A percentile compares a stretch with the other conserved stretches of the same genome.
Conservation (phyloP, 2,888 invertebrate genomes). For the Lochmaea crataegi region DNA sequence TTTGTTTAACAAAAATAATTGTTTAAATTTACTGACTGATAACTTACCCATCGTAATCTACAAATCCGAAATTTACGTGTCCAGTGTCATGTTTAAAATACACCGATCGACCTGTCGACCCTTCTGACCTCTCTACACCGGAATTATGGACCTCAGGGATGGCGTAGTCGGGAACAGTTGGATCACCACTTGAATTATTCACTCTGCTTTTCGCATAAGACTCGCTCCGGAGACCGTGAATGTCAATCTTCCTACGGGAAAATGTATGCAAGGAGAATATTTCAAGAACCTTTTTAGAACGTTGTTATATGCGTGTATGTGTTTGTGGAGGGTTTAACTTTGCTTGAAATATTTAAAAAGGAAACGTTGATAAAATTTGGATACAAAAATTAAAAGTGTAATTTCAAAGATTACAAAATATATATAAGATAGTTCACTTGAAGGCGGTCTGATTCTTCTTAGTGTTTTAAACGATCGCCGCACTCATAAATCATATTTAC, state of each 20-base stretch:
- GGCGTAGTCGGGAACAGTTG: constrained; percentile 2
- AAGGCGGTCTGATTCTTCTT: too few relatives aligned
- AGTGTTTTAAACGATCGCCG: too few relatives aligned
- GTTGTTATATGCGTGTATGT: neutral
- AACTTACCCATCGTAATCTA: constrained; percentile 59
- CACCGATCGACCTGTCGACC: constrained; percentile 40
- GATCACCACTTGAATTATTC: constrained; percentile 33
- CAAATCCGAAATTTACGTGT: constrained; percentile 60
- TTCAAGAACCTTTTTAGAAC: neutral
- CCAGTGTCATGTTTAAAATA: constrained; percentile 57
- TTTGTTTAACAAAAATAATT: too few relatives aligned
- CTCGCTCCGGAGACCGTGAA: constrained; percentile 8
- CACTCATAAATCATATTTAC: too few relatives aligned
- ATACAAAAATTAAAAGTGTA: too few relatives aligned
- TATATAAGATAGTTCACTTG: too few relatives aligned
- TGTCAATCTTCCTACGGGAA: constrained; percentile 31
- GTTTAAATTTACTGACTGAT: too few relatives aligned
- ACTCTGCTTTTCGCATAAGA: constrained; percentile 10
- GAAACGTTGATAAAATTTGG: neutral
- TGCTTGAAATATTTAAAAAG: neutral
- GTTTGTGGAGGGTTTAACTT: neutral
- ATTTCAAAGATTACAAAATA: too few relatives aligned
- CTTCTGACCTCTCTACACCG: neutral
- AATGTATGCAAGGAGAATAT: constrained; percentile 19
- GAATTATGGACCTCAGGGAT: constrained; percentile 23